These are phyloP conservation scores for Aplysina aerophoba DNA, from an alignment of 37 sponge, comb jelly and placozoan species.

Conservation along the genomic window DNA sequence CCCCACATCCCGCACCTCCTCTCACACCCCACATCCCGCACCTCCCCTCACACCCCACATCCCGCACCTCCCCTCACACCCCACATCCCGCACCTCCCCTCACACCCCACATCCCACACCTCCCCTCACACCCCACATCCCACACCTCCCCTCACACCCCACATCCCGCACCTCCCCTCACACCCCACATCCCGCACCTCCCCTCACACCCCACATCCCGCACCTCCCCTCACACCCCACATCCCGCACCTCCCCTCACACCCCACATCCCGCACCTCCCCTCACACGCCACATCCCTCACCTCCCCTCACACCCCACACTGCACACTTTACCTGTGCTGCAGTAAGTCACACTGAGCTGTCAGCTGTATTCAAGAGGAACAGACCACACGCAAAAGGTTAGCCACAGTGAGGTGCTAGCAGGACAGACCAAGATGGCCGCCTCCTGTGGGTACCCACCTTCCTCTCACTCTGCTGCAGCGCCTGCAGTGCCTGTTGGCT, in stretches of 20 bases:
- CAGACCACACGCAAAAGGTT: neutral
- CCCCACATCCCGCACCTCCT: too few species aligned
- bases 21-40: too few species aligned
- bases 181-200: too few species aligned
- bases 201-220: neutral
- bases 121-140: too few species aligned
- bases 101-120: too few species aligned
- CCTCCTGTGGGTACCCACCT: conserved; percentile 21
- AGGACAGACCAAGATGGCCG: neutral
- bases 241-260: neutral
- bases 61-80: too few species aligned
- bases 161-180: too few species aligned
- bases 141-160: too few species aligned
- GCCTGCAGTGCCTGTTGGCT: conserved; percentile 51
- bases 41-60: too few species aligned
- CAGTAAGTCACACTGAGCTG: neutral
- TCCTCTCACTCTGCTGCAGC: conserved; percentile 46
- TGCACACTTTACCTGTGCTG: neutral
- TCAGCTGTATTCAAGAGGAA: neutral
- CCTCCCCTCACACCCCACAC: neutral
- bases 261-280: neutral
- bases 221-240: neutral
- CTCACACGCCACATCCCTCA: neutral
- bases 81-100: too few species aligned
- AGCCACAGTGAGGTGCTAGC: too few species aligned